phyloP scores from a whole-genome alignment of 2,797 vertebrate genomes.

The Mormyrus hasselquistii region DNA sequence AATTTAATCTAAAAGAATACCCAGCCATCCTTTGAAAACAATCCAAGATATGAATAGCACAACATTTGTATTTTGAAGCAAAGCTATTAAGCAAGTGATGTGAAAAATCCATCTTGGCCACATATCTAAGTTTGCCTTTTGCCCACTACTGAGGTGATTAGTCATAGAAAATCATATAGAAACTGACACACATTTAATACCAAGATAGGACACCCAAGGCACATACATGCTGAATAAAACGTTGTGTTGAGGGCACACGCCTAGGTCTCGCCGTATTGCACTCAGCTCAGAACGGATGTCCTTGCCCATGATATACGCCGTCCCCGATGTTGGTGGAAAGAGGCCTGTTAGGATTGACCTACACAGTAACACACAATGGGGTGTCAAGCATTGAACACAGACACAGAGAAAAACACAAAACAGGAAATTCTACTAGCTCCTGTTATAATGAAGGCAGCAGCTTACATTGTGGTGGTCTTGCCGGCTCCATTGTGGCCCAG shows the following conservation, averaged over 20 bases:
- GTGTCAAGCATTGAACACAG: neutral
- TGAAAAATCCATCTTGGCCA: neutral
- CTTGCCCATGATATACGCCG: slow-evolving; percentile 91
- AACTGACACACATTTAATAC: neutral
- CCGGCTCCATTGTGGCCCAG: slow-evolving; percentile 96
- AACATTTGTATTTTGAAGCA: neutral
- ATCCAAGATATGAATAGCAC: neutral
- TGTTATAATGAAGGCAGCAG: neutral
- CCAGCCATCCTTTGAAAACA: neutral
- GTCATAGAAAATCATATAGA: neutral
- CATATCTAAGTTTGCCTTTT: neutral
- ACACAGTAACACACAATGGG: slow-evolving; percentile 8
- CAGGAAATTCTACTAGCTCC: neutral
- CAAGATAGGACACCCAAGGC: neutral
- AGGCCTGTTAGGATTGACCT: slow-evolving; percentile 97
- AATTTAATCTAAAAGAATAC: neutral
- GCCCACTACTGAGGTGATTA: neutral
- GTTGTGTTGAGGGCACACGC: slow-evolving; percentile 95
- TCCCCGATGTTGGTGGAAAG: slow-evolving; percentile 93
- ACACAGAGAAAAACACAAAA: neutral
- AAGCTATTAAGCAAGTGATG: neutral
- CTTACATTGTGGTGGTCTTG: slow-evolving; percentile 97
- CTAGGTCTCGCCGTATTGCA: slow-evolving; percentile 84
- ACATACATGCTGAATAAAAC: slow-evolving; percentile 89
- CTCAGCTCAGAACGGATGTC: slow-evolving; percentile 88